Evolutionary conservation across 2,113 vertebrate species (phyloP).

Genomic region (Clarias gariepinus): DNA sequence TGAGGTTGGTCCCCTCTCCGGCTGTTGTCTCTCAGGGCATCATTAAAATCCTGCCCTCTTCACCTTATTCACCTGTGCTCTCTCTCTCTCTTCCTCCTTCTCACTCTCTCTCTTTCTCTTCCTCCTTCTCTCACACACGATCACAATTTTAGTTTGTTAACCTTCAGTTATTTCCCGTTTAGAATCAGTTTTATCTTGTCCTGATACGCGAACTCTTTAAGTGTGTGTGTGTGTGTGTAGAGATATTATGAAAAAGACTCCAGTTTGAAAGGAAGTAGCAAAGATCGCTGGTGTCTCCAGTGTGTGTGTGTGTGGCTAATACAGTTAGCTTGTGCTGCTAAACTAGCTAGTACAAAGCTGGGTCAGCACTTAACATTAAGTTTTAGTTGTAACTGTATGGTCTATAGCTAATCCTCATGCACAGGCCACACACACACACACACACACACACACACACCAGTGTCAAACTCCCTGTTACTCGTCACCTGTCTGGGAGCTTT

Average conservation of each 20-base stretch:
- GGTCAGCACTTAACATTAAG: no score
- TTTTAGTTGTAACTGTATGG: no score
- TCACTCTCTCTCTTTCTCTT: not conserved
- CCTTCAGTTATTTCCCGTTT: not conserved
- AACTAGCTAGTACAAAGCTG: not conserved
- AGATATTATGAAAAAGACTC: no score
- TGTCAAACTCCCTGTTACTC: not conserved
- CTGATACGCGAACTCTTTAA: no score
- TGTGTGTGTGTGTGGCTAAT: not conserved
- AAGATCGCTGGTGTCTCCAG: not conserved
- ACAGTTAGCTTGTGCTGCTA: not conserved
- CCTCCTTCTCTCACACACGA: not conserved
- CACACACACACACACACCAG: no score
- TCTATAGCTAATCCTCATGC: not conserved
- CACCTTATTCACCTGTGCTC: conserved; percentile 1
- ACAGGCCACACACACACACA: no score
- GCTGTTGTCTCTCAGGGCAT: conserved; percentile 36
- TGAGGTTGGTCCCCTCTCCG: not conserved
- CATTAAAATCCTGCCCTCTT: conserved; percentile 30
- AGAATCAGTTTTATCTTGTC: no score
- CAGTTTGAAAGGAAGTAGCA: no score
- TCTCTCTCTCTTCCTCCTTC: not conserved
- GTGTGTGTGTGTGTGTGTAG: no score
- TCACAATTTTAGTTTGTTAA: not conserved
- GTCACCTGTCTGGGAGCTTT: not conserved